Percentiles rank a stretch among this genome's conserved stretches.
phyloP scores from a whole-genome alignment of 2,888 invertebrate genomes.

The Cephus spinipes region DNA sequence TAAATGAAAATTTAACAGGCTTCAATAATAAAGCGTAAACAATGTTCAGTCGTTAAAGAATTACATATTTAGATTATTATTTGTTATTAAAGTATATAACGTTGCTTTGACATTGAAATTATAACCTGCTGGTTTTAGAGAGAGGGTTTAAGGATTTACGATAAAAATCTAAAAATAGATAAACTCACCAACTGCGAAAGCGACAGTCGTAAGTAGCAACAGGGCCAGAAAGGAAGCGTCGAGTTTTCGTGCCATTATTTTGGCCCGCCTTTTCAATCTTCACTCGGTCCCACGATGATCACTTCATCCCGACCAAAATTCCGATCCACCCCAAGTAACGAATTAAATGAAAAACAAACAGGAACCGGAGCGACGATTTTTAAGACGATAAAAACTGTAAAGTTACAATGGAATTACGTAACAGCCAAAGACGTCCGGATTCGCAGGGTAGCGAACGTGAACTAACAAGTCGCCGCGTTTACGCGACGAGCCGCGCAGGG shows the following conservation, averaged over 20 bases:
- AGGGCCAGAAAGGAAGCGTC: conserved; percentile 31
- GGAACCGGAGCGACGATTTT: not conserved
- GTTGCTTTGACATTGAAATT: not conserved
- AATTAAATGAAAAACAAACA: not conserved
- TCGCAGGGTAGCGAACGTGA: conserved; percentile 2
- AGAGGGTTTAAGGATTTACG: not conserved
- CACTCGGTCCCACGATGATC: not conserved
- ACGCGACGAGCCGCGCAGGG: conserved; percentile 3
- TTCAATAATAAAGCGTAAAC: not conserved
- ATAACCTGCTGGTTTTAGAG: not conserved
- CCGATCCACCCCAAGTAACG: not conserved
- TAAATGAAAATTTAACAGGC: not conserved
- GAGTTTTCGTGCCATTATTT: conserved; percentile 5
- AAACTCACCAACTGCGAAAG: conserved; percentile 38
- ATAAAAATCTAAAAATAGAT: not conserved
- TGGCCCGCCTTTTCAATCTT: not conserved
- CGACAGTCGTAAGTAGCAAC: conserved; percentile 36
- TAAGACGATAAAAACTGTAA: not conserved
- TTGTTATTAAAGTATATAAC: not conserved
- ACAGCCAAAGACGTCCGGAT: not conserved
- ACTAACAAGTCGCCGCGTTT: conserved; percentile 4
- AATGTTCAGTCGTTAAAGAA: not conserved
- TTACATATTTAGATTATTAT: not conserved
- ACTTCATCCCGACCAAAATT: not conserved
- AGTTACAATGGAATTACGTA: not conserved